These are phyloP conservation scores for Drosophila mimica DNA, from an alignment of 2,888 invertebrate genomes.

Conservation along the genomic window DNA sequence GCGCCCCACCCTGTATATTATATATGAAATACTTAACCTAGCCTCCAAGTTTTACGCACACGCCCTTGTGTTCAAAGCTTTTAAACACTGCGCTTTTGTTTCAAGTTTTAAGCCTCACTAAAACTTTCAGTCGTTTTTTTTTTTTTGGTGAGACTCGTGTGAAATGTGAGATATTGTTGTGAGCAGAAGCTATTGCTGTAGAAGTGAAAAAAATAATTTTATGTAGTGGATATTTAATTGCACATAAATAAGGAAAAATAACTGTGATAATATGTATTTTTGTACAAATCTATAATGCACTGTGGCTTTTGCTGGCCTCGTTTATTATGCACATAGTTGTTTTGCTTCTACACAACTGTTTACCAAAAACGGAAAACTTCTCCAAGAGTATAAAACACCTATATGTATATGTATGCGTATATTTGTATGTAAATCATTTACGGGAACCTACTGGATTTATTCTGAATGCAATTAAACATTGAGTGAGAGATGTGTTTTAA, in stretches of 20 bases:
- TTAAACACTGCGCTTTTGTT: conserved; percentile 44
- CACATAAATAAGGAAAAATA: background rate
- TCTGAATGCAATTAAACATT: conserved; percentile 9
- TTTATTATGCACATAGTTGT: conserved; percentile 3
- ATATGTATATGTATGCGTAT: background rate
- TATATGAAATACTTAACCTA: background rate
- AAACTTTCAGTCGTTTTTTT: conserved; percentile 13
- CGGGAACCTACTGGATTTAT: background rate
- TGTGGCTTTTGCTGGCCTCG: conserved; percentile 3
- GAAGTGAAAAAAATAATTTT: conserved; percentile 2
- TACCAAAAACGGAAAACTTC: conserved; percentile 11
- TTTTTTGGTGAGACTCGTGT: conserved; percentile 37
- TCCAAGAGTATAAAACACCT: background rate
- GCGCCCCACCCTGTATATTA: background rate
- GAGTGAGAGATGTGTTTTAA: conserved; percentile 63
- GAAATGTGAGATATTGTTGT: conserved; percentile 34
- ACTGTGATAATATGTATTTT: conserved; percentile 42
- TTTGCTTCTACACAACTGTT: conserved; percentile 6
- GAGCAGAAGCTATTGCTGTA: conserved; percentile 31
- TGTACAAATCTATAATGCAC: conserved; percentile 7
- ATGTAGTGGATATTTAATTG: background rate
- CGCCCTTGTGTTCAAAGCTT: conserved; percentile 45
- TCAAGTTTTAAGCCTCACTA: conserved; percentile 33
- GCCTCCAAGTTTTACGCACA: background rate
- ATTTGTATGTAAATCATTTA: background rate